Base-by-base conservation (phyloP, 2,888 invertebrate genomes). In the Chrysomela aeneicollis region DNA sequence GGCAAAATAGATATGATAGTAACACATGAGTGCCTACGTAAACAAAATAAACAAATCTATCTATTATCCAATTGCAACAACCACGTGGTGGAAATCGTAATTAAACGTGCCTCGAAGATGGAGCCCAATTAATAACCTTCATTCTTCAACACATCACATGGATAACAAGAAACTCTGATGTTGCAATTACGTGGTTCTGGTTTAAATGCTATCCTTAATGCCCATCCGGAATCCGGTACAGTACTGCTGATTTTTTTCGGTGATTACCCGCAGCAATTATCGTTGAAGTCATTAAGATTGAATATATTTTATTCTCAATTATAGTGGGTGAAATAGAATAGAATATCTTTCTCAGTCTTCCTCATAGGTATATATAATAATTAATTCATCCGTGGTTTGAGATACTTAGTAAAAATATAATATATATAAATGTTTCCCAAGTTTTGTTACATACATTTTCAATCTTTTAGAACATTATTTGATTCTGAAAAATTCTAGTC, bases 101-200 rank as follows among this genome's bases (percentile, higher is more conserved):
- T 63, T 63, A 63, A 63, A 63, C 63, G 63, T 63, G 63, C 59
- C 19, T 59, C 54, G 49, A 49, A 42, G 30, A 37, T 42, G 59
- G 49, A 59, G 50, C 50, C 22, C 47, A 63, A 63, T 58, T 59
- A 54, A 63, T 59, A 59, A 49, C 32, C 59, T 49, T 42, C 42
- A 42, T 42, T 42, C 42, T 42, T 15, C 15, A 15, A 35, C 35
- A 35, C 35, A 42, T 12, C 15, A 15, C 42, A 42, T 3, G 4
- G 12, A 35, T 35, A 35, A 12, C 2, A 35, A 10, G 35, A 35
- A 35, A 35, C n/a, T n/a, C 26, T 26, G 26, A 12, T 10, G 12
- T 35, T 6, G n/a, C 35, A 35, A 35, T 35, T 35, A 35, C 12
- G 12, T 12, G 12, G 35, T 10, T 35, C 35, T 35, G 12, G 35